Evolutionary conservation across 1,140 invertebrate genomes (phyloP), one percentile per base, ranked within the genome.

Genomic region (Pseudomyrmex concolor): DNA sequence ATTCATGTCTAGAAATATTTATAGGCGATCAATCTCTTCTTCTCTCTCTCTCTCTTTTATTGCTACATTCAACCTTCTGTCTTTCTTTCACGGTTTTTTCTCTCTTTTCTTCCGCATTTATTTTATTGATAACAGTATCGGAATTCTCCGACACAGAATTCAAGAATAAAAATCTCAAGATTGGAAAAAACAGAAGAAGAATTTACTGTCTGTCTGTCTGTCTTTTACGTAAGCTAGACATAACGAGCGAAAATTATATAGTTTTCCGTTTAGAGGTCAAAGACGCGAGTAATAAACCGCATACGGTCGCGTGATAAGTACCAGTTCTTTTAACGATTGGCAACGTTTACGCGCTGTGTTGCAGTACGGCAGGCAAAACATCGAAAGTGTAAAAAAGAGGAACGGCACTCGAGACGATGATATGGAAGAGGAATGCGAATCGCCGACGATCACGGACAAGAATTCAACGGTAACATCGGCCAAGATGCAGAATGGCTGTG

Each of bases 301-400:
- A 34, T 34, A 34, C 5, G 34, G 34, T 34, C 34, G 3, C 0
- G 5, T 25, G 10, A 8, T 67, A 48, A 1, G 8, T 10, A 13
- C 51, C 25, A 34, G 34, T 34, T 34, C 5, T 34, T 17, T 34
- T 73, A 15, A 51, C 0, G 2, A 57, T 0, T 2, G 10, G n/a
- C 22, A 0, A 73, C 9, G 7, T 62, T 68, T 55, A 5, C 5
- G 34, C 34, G 5, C 9, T 54, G 7, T 59, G 54, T 95, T 95
- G 51, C 94, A 97, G 96, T 97, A 97, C 94, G 97, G 97, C 25
- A 94, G 97, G 77, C 96, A 96, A 93, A 97, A 97, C 91, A 97
- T 97, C 80, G 97, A 97, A 93, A 96, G 95, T 59, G 96, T 96
- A 13, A 96, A 94, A 92, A 95, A 95, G 84, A 91, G 94, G 57